Conservation (phyloP, 2,113 vertebrate genomes). For the Archilochus colubris region DNA sequence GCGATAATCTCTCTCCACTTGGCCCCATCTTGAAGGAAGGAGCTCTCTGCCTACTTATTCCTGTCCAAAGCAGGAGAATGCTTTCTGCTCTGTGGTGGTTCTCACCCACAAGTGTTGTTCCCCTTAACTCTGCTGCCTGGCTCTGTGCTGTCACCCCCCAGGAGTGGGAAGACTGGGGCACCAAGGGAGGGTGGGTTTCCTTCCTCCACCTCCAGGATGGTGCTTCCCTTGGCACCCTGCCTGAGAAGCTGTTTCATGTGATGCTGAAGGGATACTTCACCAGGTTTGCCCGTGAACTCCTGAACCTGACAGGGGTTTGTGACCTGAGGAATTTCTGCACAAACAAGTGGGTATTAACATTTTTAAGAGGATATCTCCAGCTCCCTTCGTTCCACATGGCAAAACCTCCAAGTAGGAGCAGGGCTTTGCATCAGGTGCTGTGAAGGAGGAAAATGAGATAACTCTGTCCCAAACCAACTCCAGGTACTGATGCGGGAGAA, state of each 20-base stretch:
- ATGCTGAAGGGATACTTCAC: background rate
- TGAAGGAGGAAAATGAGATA: background rate
- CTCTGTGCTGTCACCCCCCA: background rate
- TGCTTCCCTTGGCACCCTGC: rapidly evolving
- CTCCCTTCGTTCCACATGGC: background rate
- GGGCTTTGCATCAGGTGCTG: background rate
- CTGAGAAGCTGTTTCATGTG: background rate
- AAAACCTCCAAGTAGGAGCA: background rate
- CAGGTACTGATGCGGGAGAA: background rate
- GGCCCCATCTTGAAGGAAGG: background rate
- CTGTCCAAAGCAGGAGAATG: background rate
- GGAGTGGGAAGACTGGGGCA: background rate
- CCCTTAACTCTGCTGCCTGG: background rate
- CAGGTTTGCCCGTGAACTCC: conserved; percentile 3
- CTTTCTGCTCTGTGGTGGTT: background rate
- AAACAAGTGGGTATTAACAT: conserved; percentile 19
- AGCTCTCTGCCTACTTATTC: background rate
- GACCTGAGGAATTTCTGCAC: background rate
- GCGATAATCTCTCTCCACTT: too few species aligned
- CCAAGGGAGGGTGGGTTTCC: background rate
- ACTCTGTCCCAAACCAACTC: background rate
- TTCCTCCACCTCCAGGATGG: background rate
- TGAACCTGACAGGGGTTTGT: conserved; percentile 16
- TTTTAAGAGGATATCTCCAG: conserved; percentile 46
- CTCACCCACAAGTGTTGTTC: background rate